Evolutionary conservation across 2,888 invertebrate genomes (phyloP), one percentile per base, ranked within the genome.

Genomic region (Ornithoptera alexandrae): DNA sequence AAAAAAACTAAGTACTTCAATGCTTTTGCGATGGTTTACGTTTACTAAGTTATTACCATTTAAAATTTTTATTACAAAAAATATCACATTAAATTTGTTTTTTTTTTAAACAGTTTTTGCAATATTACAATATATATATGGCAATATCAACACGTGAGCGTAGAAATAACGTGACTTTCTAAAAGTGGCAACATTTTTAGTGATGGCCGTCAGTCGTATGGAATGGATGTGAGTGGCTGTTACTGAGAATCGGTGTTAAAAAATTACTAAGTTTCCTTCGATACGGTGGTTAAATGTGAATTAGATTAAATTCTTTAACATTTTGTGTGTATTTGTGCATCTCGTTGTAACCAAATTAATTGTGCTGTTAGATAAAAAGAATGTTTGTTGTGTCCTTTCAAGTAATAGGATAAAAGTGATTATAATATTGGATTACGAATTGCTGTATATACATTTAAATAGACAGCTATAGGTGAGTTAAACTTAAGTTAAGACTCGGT

Each of bases 131-230:
- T 20, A 20, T 15, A 1, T 10, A 20, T 71, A 71, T 81, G 77
- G 85, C 77, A 86, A 83, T 76, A 77, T 73, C 74, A 76, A 82
- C 84, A 85, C 84, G 84, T 87, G 87, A 84, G 84, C 74, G 70
- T 74, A 79, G 81, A 79, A 82, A 80, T 83, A 87, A 87, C 86
- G 88, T 89, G 87, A 90, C 86, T 82, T 75, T 78, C 72, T 74
- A 74, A 77, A 72, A 70, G 75, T 79, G 81, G 82, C 79, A 82
- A 82, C 80, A 83, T 87, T 90, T 85, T 85, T 75, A 92, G 92
- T 91, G 82, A 92, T 92, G 92, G 92, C 92, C 88, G 91, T 90
- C 83, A 82, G 87, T 88, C 85, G 83, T 82, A 87, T 84, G 84
- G 82, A 79, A 80, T 83, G 85, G 80, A 79, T 86, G 86, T 76